Evolutionary conservation across 2,888 invertebrate species (phyloP), one percentile per base, ranked within the genome.

Genomic region (Drosophila macrospina): DNA sequence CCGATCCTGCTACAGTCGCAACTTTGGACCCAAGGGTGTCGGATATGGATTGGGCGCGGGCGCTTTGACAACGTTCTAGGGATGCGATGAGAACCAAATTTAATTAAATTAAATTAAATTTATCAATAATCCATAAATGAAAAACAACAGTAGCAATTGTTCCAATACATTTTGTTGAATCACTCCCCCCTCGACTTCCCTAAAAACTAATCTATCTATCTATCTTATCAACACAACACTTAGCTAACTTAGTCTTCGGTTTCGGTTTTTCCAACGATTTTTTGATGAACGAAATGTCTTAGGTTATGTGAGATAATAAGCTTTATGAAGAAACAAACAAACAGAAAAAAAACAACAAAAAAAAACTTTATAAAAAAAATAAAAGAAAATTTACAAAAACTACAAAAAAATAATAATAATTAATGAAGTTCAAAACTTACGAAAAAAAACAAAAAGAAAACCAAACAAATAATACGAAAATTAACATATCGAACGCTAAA

Each of bases 11-110:
- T 98, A 98, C 92, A 96, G 96, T 82, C 95, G 96, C 90, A 96
- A 96, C 92, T 98, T 94, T 91, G 97, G 97, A 59, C 97, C 97
- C 37, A 96, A 96, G 91, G 97, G 97, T 81, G 96, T 97, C 89
- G 98, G 98, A 77, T 98, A 95, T 91, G 98, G 98, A 81, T 94
- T 97, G 93, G 98, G 98, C 88, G 97, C 97, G 91, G 98, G 98
- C 92, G 95, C 96, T 91, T 94, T 97, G 87, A 96, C 97, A 90
- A 97, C 96, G 96, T 96, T 96, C 92, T 97, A 96, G 95, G 95
- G n/a, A 26, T 93, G 57, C 50, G 6, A 37, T 26, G 11, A 15
- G 15, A 6, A 52, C 16, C 11, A 8, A 48, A 36, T 13, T 36
- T 11, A 30, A 39, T 28, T 47, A 10, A 59, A 28, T 32, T 16